Conservation (phyloP, 2,113 vertebrate species). For the Cathartes aura region DNA sequence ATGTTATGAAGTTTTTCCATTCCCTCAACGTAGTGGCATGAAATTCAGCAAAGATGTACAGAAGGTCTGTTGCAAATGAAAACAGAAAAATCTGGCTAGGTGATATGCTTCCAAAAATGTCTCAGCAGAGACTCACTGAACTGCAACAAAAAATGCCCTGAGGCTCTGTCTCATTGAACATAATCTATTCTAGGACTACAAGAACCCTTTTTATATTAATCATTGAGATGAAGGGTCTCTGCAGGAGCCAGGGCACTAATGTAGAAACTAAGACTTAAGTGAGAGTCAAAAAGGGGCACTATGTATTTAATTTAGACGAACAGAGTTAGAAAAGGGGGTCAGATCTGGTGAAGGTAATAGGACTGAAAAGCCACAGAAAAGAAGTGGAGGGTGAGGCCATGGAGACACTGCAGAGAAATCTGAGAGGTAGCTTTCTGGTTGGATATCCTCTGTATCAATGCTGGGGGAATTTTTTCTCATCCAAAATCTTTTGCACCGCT, state of each 20-base stretch:
- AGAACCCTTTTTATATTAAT: background rate
- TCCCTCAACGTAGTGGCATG: background rate
- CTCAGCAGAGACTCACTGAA: background rate
- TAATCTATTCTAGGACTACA: background rate
- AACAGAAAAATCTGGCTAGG: background rate
- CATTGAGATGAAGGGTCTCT: background rate
- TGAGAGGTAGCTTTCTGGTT: background rate
- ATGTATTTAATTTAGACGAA: background rate
- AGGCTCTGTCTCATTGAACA: background rate
- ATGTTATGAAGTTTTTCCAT: background rate
- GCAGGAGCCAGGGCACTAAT: background rate
- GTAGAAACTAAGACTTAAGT: background rate
- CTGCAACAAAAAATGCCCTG: background rate
- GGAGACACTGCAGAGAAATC: background rate
- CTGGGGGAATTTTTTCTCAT: background rate
- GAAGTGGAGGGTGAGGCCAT: background rate
- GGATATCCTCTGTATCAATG: background rate
- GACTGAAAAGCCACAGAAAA: background rate
- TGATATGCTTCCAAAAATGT: background rate
- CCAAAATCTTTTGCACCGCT: fast-evolving
- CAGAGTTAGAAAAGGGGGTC: background rate
- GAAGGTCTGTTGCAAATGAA: background rate
- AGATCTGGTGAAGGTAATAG: background rate
- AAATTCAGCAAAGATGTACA: background rate
- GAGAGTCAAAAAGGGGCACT: background rate